These are phyloP conservation scores for Beaufortia kweichowensis DNA, from an alignment of 2,113 vertebrate species.

Conservation along the genomic window DNA sequence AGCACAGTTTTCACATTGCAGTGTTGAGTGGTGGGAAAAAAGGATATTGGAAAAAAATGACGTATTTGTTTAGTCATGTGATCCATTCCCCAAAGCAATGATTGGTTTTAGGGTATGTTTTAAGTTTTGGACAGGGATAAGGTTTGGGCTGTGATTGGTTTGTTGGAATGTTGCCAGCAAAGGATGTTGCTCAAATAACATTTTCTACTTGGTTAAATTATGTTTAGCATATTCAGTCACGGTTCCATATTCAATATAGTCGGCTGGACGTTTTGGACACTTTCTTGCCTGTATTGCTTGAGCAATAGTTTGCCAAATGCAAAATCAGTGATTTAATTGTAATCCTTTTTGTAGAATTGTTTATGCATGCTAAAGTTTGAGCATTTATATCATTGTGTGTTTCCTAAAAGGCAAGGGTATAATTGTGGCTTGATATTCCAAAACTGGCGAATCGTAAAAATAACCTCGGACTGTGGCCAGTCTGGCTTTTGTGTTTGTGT, in stretches of 20 bases:
- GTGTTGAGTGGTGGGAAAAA: no score
- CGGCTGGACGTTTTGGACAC: no score
- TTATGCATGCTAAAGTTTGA: background rate
- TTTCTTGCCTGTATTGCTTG: no score
- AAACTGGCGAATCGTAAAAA: constrained; percentile 9
- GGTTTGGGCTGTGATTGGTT: background rate
- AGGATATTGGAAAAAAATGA: no score
- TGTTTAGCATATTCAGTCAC: background rate
- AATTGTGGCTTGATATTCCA: constrained; percentile 11
- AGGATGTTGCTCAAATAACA: background rate
- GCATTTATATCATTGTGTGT: constrained; percentile 1
- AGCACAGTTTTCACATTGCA: no score
- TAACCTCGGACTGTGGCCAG: constrained; percentile 7
- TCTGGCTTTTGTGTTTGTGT: constrained; percentile 21
- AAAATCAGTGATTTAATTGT: background rate
- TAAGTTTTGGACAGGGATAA: background rate
- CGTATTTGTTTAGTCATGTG: no score
- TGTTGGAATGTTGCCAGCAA: background rate
- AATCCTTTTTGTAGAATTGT: background rate
- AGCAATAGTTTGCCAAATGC: no score
- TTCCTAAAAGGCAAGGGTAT: constrained; percentile 10
- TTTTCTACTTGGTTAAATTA: background rate
- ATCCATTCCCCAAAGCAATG: background rate
- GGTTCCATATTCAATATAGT: no score
- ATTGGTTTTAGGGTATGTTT: background rate